Percentiles rank a stretch among this genome's conserved stretches.
phyloP scores from a whole-genome alignment of 2,888 invertebrate genomes.

The Lycia hirtaria region DNA sequence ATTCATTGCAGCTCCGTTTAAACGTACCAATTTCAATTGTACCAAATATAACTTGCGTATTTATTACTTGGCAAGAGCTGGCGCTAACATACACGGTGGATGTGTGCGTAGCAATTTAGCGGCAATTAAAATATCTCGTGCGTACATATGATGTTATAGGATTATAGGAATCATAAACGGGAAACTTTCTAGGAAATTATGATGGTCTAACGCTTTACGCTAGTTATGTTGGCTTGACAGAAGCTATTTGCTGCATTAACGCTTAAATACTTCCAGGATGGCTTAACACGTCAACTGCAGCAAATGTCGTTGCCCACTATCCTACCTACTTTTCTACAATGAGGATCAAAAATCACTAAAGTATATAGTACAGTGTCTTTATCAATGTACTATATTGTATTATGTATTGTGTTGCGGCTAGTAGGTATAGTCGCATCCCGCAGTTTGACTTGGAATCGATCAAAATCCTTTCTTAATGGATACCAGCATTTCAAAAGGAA shows the following conservation, averaged over 20 bases:
- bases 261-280: conserved; percentile 5
- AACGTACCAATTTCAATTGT: conserved; percentile 84
- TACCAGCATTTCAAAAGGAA: too few relatives aligned
- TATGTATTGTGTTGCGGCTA: too few relatives aligned
- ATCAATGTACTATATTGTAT: too few relatives aligned
- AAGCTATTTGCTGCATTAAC: conserved; percentile 17
- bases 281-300: conserved; percentile 13
- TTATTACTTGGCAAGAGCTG: conserved; percentile 81
- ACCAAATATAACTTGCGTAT: conserved; percentile 80
- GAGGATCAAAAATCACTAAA: too few relatives aligned
- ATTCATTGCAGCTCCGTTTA: conserved; percentile 69
- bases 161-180: conserved; percentile 48
- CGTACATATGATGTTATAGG: conserved; percentile 54
- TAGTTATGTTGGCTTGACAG: conserved; percentile 33
- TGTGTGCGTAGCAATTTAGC: conserved; percentile 71
- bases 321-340: too few relatives aligned
- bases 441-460: too few relatives aligned
- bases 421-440: too few relatives aligned
- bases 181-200: conserved; percentile 42
- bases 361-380: too few relatives aligned
- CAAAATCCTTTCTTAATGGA: too few relatives aligned
- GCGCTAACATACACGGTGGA: conserved; percentile 48
- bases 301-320: neutral
- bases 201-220: conserved; percentile 11
- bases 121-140: conserved; percentile 75